Conservation (phyloP, 2,113 vertebrate species). For the Mus musculus region GRCm39 chr12:72441501-72442000, state of each 20-base stretch:
- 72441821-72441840: slow-evolving; percentile 9
- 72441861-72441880: background rate
- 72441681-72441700: background rate
- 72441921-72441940: slow-evolving; percentile 6
- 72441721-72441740: background rate
- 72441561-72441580: too few relatives aligned
- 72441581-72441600: too few relatives aligned
- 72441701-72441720: background rate
- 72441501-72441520: background rate
- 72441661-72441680: background rate
- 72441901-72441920: background rate
- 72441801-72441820: background rate
- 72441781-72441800: background rate
- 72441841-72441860: slow-evolving; percentile 24
- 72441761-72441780: background rate
- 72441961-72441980: slow-evolving; percentile 36
- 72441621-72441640: background rate
- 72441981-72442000: slow-evolving; percentile 52
- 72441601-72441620: too few relatives aligned
- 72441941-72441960: background rate
- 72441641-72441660: background rate
- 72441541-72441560: background rate
- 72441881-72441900: background rate
- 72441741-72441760: background rate
- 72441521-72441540: background rate